phyloP scores from a whole-genome alignment of 2,797 vertebrate genomes.

The Myotis vivesi region DNA sequence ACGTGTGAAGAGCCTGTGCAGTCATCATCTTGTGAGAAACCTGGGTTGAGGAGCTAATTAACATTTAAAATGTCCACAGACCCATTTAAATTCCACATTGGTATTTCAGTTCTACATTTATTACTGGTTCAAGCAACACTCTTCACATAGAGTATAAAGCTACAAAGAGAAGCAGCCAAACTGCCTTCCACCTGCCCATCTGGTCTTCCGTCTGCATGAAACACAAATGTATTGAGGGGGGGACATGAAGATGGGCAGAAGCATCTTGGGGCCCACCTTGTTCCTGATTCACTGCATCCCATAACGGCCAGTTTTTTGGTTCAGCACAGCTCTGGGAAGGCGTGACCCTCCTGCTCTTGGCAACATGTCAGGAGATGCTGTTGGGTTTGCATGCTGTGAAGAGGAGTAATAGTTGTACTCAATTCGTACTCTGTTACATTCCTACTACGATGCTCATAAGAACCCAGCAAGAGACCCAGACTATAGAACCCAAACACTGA shows the following conservation, averaged over 20 bases:
- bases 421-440: neutral
- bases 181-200: conserved; percentile 65
- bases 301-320: neutral
- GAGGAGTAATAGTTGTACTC: neutral
- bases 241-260: neutral
- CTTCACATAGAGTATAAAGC: conserved; percentile 35
- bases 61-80: conserved; percentile 65
- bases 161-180: conserved; percentile 49
- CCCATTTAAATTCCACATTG: conserved; percentile 66
- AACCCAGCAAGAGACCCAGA: neutral
- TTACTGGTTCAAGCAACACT: conserved; percentile 54
- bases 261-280: neutral
- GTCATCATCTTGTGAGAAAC: conserved; percentile 20
- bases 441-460: neutral
- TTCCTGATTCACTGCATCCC: neutral
- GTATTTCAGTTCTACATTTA: conserved; percentile 68
- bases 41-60: conserved; percentile 54
- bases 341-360: neutral
- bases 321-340: neutral
- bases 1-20: neutral
- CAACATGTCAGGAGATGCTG: neutral
- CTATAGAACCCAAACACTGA: neutral
- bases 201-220: neutral
- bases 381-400: neutral
- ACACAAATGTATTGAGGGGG: neutral